phyloP scores from a whole-genome alignment of 2,113 vertebrate genomes.

The Riparia riparia region DNA sequence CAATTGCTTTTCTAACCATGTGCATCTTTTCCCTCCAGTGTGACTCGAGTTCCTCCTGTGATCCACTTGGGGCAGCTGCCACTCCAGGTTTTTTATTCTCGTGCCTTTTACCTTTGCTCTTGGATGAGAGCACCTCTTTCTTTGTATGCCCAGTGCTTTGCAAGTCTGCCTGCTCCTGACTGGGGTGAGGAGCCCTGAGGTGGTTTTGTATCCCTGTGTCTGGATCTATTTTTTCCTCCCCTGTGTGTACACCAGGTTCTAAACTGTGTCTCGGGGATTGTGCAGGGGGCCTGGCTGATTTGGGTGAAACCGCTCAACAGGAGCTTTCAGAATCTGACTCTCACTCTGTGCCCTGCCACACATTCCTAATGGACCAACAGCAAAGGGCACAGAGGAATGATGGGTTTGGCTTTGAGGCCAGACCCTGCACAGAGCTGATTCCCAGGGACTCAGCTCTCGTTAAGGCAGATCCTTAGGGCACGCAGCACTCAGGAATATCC shows the following conservation, averaged over 20 bases:
- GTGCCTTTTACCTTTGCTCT: background rate
- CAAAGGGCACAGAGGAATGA: background rate
- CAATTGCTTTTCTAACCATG: constrained; percentile 5
- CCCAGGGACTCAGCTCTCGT: accelerated
- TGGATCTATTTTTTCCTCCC: background rate
- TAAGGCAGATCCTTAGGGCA: background rate
- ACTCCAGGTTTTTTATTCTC: background rate
- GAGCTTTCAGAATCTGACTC: background rate
- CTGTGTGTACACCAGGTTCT: background rate
- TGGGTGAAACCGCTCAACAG: background rate
- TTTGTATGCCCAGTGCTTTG: background rate
- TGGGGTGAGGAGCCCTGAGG: background rate
- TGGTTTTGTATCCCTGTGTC: background rate
- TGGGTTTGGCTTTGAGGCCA: background rate
- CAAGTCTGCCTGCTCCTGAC: background rate
- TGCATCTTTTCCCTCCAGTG: background rate
- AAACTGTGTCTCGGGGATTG: background rate
- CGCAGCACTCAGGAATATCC: background rate
- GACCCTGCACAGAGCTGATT: background rate
- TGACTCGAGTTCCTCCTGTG: background rate
- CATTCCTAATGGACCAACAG: background rate
- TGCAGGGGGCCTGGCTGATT: background rate
- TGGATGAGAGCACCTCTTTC: background rate
- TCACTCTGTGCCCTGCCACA: background rate
- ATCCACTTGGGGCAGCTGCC: background rate